phyloP scores from a whole-genome alignment of 1,140 invertebrate genomes.

The Harpegnathos saltator region DNA sequence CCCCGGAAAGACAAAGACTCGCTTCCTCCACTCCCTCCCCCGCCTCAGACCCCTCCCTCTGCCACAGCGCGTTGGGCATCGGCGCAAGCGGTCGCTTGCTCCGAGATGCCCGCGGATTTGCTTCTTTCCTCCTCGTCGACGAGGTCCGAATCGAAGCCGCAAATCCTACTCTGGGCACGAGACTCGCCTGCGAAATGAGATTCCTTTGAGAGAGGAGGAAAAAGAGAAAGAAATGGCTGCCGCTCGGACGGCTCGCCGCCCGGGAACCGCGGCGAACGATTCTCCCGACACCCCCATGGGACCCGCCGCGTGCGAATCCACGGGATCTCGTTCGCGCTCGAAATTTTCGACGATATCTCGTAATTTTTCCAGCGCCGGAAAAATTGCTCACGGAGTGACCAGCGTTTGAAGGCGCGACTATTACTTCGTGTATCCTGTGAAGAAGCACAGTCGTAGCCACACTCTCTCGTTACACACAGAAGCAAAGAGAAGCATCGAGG shows the following conservation, averaged over 20 bases:
- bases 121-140: slow-evolving; percentile 60
- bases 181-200: slow-evolving; percentile 78
- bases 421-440: too few relatives aligned
- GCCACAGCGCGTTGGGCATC: too few relatives aligned
- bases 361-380: not conserved
- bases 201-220: slow-evolving; percentile 52
- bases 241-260: slow-evolving; percentile 6
- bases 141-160: slow-evolving; percentile 63
- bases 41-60: not conserved
- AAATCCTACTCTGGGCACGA: slow-evolving; percentile 73
- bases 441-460: too few relatives aligned
- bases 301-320: slow-evolving; percentile 12
- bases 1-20: slow-evolving; percentile 64
- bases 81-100: slow-evolving; percentile 40
- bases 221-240: slow-evolving; percentile 34
- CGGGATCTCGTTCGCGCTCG: not conserved
- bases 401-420: not conserved
- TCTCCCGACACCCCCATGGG: slow-evolving; percentile 14
- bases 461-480: too few relatives aligned
- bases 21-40: not conserved
- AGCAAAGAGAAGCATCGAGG: too few relatives aligned
- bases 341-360: slow-evolving; percentile 9
- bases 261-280: slow-evolving; percentile 7
- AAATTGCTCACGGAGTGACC: not conserved
- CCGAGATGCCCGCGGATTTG: slow-evolving; percentile 70